phyloP scores from a whole-genome alignment of 2,113 vertebrate species.

The Pan troglodytes region DNA sequence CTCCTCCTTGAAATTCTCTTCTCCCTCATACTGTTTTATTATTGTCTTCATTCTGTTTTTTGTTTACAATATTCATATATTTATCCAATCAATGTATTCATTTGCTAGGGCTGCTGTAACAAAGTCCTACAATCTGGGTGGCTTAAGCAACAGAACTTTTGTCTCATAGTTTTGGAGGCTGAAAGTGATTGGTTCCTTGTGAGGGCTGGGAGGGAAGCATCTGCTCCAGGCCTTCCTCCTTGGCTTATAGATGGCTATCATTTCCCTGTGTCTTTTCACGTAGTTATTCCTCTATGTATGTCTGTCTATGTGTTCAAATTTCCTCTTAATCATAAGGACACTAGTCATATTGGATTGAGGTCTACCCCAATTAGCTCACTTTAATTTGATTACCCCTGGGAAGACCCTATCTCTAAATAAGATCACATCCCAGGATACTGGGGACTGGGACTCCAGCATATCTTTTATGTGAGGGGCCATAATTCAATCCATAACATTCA shows the following conservation, averaged over 20 bases:
- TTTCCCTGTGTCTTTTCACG: neutral
- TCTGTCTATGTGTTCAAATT: neutral
- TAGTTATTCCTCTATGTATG: neutral
- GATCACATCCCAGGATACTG: no score
- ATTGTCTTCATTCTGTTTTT: neutral
- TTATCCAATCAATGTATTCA: neutral
- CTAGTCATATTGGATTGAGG: neutral
- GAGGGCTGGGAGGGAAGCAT: neutral
- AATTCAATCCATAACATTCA: neutral
- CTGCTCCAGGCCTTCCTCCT: neutral
- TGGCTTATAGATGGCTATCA: no score
- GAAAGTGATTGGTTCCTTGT: neutral
- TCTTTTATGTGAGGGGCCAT: neutral
- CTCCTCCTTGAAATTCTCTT: neutral
- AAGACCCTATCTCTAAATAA: neutral
- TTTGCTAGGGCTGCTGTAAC: neutral
- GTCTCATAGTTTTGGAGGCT: neutral
- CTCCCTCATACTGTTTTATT: neutral
- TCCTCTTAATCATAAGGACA: neutral
- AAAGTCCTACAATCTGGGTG: accelerated
- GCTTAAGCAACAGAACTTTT: neutral
- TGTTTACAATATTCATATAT: neutral
- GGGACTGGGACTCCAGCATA: accelerated
- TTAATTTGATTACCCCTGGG: neutral
- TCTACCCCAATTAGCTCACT: neutral